Evolutionary conservation across 2,797 vertebrate species (phyloP).

Genomic region (Peromyscus attwateri): DNA sequence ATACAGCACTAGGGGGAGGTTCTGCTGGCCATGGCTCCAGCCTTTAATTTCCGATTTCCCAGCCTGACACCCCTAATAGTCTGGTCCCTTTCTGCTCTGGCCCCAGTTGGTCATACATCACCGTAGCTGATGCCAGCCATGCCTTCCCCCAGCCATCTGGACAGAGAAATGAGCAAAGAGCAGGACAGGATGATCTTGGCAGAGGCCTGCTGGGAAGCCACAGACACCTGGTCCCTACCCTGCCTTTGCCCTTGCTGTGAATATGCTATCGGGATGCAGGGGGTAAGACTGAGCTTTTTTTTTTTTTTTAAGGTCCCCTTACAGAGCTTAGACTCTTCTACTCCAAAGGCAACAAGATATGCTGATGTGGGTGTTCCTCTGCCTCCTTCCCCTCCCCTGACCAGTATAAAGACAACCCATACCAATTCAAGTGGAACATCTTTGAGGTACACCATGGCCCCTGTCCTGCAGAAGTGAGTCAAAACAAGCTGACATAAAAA

Average conservation of each 20-base stretch:
- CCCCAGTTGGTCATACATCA: constrained; percentile 72
- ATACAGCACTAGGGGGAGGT: constrained; percentile 29
- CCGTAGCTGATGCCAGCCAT: constrained; percentile 64
- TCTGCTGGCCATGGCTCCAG: background rate
- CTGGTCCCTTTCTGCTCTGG: constrained; percentile 57
- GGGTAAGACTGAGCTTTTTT: background rate
- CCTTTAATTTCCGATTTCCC: constrained; percentile 80
- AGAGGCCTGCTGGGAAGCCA: constrained; percentile 7
- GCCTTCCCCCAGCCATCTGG: constrained; percentile 80
- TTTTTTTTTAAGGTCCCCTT: background rate
- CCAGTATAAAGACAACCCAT: background rate
- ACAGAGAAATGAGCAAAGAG: constrained; percentile 62
- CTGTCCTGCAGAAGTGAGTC: background rate
- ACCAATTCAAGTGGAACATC: background rate
- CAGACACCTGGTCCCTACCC: constrained; percentile 59
- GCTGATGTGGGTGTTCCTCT: background rate
- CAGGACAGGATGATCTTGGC: constrained; percentile 66
- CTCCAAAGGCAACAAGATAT: background rate
- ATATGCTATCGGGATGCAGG: background rate
- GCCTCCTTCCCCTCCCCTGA: background rate
- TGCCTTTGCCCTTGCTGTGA: background rate
- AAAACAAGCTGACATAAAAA: background rate
- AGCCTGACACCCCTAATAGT: constrained; percentile 74
- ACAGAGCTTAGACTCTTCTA: background rate
- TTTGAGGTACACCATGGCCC: background rate